These are phyloP conservation scores for Ophion obscuratus DNA, from an alignment of 2,888 invertebrate species.

Conservation along the genomic window DNA sequence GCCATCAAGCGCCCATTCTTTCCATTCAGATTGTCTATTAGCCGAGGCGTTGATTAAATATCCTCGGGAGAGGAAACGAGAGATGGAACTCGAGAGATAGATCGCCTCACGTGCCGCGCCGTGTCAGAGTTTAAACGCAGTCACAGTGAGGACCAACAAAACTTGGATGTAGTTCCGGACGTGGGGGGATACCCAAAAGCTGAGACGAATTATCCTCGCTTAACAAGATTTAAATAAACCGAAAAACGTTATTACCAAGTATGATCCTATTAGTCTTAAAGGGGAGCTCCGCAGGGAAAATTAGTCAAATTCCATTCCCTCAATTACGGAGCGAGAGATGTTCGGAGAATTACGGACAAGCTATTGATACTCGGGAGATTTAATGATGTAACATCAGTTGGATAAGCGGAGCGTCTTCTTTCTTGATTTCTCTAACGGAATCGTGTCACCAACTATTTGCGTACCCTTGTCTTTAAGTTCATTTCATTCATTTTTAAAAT, in stretches of 20 bases:
- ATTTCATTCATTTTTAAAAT: slow-evolving; percentile 3
- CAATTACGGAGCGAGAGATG: neutral
- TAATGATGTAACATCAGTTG: neutral
- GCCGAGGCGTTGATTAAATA: slow-evolving; percentile 82
- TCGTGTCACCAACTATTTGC: neutral
- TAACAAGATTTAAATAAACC: slow-evolving; percentile 49
- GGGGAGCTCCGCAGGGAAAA: slow-evolving; percentile 4
- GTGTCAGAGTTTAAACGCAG: slow-evolving; percentile 71
- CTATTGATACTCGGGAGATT: neutral
- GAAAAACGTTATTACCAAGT: slow-evolving; percentile 7
- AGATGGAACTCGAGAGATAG: slow-evolving; percentile 74
- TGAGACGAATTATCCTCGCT: slow-evolving; percentile 29
- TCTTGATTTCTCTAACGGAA: neutral
- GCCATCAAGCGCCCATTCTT: slow-evolving; percentile 79
- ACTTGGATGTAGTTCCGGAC: slow-evolving; percentile 66
- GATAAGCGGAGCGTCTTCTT: neutral
- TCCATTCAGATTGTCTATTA: slow-evolving; percentile 82
- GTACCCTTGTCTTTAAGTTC: neutral
- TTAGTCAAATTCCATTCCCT: slow-evolving; percentile 3
- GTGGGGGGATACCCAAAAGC: neutral
- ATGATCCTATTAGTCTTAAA: slow-evolving; percentile 11
- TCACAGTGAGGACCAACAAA: slow-evolving; percentile 78
- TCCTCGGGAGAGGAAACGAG: slow-evolving; percentile 66
- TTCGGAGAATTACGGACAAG: neutral
- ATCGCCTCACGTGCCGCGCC: slow-evolving; percentile 73